Conservation (phyloP, 2,888 invertebrate species). For the Capitulum mitella region DNA sequence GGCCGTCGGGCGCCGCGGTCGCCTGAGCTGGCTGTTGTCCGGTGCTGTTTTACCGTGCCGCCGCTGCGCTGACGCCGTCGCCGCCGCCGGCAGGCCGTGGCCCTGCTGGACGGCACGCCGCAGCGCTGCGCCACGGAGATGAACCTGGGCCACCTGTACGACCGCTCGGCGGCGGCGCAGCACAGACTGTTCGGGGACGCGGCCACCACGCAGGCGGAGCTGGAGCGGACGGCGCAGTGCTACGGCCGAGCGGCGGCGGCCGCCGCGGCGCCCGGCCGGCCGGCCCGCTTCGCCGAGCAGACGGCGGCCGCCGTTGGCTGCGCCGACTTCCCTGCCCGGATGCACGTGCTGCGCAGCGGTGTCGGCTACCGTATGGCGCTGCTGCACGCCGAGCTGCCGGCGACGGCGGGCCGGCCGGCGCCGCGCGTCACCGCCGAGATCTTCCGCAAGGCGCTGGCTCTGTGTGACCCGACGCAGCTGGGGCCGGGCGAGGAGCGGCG, state of each 20-base stretch:
- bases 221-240: slow-evolving; percentile 2
- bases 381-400: not conserved
- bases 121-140: slow-evolving; percentile 19
- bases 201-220: not conserved
- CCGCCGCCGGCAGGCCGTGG: not conserved
- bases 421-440: not conserved
- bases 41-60: no score
- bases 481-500: not conserved
- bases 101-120: slow-evolving; percentile 1
- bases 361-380: slow-evolving; percentile 11
- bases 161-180: slow-evolving; percentile 9
- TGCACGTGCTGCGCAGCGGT: not conserved
- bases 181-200: not conserved
- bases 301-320: not conserved
- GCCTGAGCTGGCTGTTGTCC: no score
- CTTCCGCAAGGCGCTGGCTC: not conserved
- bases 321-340: not conserved
- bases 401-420: not conserved
- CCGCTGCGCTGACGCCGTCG: not conserved
- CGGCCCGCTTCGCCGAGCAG: not conserved
- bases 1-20: no score
- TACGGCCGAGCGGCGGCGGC: slow-evolving; percentile 13
- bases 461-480: not conserved
- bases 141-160: slow-evolving; percentile 23
- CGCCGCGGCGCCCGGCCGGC: not conserved